Conservation (phyloP, 2,888 invertebrate species). For the Hyposoter dolosus region DNA sequence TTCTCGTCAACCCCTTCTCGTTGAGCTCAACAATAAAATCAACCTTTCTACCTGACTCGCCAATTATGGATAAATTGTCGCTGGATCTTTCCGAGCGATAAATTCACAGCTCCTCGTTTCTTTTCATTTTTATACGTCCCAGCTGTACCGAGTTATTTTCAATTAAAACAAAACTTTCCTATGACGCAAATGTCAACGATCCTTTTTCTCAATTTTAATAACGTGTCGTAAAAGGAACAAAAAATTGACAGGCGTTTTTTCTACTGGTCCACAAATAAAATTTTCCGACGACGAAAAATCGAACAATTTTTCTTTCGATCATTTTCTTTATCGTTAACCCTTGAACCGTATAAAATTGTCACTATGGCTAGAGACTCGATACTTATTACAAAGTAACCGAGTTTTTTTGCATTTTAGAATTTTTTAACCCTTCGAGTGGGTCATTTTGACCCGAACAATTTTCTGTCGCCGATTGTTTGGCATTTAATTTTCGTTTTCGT, state of each 20-base stretch:
- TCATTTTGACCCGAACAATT: too few relatives aligned
- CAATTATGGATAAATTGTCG: slow-evolving; percentile 36
- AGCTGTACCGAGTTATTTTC: background rate
- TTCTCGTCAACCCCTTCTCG: slow-evolving; percentile 31
- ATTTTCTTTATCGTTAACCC: too few relatives aligned
- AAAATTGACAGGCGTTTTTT: background rate
- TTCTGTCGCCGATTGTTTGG: too few relatives aligned
- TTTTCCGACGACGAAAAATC: too few relatives aligned
- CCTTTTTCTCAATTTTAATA: background rate
- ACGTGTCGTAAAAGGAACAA: background rate
- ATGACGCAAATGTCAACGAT: background rate
- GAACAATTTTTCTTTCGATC: too few relatives aligned
- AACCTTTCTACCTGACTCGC: slow-evolving; percentile 32
- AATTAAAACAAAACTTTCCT: background rate
- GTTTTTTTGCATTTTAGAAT: too few relatives aligned
- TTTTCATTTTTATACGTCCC: background rate
- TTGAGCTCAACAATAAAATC: slow-evolving; percentile 36
- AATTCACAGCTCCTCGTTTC: background rate
- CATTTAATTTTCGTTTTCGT: too few relatives aligned
- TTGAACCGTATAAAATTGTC: too few relatives aligned
- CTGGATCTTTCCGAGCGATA: slow-evolving; percentile 21
- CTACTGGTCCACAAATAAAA: too few relatives aligned
- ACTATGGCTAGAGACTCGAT: too few relatives aligned
- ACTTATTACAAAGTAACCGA: too few relatives aligned
- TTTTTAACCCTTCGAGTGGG: too few relatives aligned